phyloP scores from a whole-genome alignment of 2,113 vertebrate species.

The Australoheros scitulus region DNA sequence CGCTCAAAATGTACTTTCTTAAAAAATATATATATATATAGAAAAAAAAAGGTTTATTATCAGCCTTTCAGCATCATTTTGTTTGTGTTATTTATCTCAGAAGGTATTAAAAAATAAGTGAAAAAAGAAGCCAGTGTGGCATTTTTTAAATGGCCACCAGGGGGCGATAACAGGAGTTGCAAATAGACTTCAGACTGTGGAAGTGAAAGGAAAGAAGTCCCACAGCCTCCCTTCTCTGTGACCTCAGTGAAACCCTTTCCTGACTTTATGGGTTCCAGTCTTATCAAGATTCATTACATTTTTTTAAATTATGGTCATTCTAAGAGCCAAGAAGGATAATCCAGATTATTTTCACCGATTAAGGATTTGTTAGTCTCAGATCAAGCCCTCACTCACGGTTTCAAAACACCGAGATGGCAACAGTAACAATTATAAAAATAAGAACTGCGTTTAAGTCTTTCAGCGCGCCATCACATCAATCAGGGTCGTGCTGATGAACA shows the following conservation, averaged over 20 bases:
- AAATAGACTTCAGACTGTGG: neutral
- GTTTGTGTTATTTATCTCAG: neutral
- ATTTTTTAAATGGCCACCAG: neutral
- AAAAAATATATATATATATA: too few relatives aligned
- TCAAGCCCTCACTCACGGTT: too few relatives aligned
- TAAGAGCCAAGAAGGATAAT: neutral
- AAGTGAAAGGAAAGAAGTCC: neutral
- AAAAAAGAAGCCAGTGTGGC: neutral
- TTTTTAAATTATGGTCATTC: neutral
- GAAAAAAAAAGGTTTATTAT: too few relatives aligned
- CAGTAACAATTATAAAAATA: neutral
- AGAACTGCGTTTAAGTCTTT: fast-evolving
- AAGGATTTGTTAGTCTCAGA: neutral
- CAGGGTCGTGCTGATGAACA: neutral
- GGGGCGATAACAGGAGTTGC: neutral
- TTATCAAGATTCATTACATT: neutral
- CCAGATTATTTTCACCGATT: neutral
- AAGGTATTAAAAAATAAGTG: too few relatives aligned
- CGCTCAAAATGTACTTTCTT: neutral
- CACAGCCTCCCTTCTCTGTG: neutral
- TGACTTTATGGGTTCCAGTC: neutral
- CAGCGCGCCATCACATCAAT: neutral
- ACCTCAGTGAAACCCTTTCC: neutral
- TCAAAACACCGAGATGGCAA: neutral
- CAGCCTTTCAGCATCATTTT: neutral